Evolutionary conservation across 2,797 vertebrate genomes (phyloP), one percentile per base, ranked within the genome.

Genomic region (Anguilla pacifica): DNA sequence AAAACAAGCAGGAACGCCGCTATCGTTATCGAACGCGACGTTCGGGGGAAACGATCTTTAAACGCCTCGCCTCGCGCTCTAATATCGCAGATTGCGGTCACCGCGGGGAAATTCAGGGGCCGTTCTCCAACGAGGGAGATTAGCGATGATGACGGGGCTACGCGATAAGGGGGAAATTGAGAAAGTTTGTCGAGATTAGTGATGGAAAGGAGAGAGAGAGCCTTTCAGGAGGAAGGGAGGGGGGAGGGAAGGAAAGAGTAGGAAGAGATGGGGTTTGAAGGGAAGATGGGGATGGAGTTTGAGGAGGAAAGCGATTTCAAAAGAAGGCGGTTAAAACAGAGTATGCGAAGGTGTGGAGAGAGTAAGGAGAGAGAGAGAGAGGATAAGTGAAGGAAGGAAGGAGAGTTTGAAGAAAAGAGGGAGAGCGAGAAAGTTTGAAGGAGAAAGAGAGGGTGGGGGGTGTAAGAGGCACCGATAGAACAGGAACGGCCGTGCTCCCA

Each of bases 401-500:
- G 55, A 74, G 17, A 46, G 83, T 64, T 82, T 67, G 10, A 90
- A 53, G 55, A 88, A 88, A 64, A 67, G 25, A 67, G 25, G 9
- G 61, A 67, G 61, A 51, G 49, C 49, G 49, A 51, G 51, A 51
- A 10, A 51, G 39, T 39, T 39, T 61, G 15, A 15, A 39, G 39
- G 25, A 0, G 61, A 64, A 17, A 81, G 83, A 25, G 82, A 74
- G 70, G 85, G 84, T 2, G n/a, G 43, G 57, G 15, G 22, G 25
- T 25, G 70, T 72, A n/a, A 70, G 51, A 86, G 59, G 57, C 74
- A 53, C 86, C 90, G 93, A 94, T 91, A 90, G 91, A 92, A 94
- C 93, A 92, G 91, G 86, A 90, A 89, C 90, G 79, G 87, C 89
- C 90, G 89, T 86, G 89, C 92, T 91, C 90, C 87, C 88, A 91